Base-by-base conservation (phyloP, 2,797 vertebrate genomes). In the Crocodylus rhombifer region DNA sequence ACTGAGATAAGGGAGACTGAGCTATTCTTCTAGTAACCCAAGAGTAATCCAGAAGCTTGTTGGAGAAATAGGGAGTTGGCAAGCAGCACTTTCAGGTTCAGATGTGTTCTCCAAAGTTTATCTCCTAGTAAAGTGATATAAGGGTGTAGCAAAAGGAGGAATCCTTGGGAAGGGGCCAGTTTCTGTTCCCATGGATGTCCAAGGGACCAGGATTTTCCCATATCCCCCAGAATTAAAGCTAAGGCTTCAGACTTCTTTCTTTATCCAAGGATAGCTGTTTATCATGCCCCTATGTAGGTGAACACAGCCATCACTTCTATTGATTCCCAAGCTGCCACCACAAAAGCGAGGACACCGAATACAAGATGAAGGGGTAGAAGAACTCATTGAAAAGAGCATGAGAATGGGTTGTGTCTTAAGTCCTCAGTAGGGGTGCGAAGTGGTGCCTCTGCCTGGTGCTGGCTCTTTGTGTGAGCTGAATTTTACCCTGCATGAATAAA, bases 401-500 rank as follows among this genome's bases (percentile, higher is more conserved):
- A 20, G 16, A 15, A 2, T 2, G 12, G 33, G n/a, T 55, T 21
- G 63, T 51, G 28, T 25, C 30, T 0, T 1, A 82, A 25, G 60
- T 42, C 63, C 58, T 57, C 2, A 28, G 18, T 7, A 0, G 28
- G 57, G 25, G 58, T 13, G 42, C 78, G 36, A n/a, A 80, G 18
- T 1, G 82, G 0, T 2, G 12, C 26, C n/a, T 0, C 0, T 77
- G 82, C 65, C 56, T 36, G 5, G 1, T 51, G 42, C 42, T 73
- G 14, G 7, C 69, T 73, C 33, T 42, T 36, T 36, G 67, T 51
- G 42, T 51, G 42, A 18, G 14, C 33, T 42, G 69, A 71, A 25
- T 71, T 71, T 42, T 36, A 42, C 36, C 36, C 69, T 71, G 18
- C 21, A 1, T 42, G 21, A 71, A 18, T 23, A 71, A 71, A 13